phyloP scores from a whole-genome alignment of 30 jellyfish, hydroid and myxozoan genomes.

The Nemopilema nomurai region DNA sequence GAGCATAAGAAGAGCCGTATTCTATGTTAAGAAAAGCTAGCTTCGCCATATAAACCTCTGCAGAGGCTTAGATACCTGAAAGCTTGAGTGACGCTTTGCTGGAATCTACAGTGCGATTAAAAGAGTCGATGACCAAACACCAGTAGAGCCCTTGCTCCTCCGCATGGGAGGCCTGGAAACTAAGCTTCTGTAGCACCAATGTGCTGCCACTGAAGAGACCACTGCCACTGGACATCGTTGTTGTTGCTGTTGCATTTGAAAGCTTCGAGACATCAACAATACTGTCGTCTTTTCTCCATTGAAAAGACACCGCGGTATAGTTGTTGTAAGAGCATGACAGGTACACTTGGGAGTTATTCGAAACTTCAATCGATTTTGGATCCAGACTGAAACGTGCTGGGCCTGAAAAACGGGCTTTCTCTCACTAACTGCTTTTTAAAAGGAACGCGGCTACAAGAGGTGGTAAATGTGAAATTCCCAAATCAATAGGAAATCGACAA shows the following conservation, averaged over 20 bases:
- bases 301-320: slow-evolving; percentile 35
- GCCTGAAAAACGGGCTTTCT: slow-evolving; percentile 24
- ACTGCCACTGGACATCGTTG: not conserved
- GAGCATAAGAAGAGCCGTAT: no score
- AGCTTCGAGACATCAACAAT: slow-evolving; percentile 5
- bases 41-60: not conserved
- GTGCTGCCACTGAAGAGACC: slow-evolving; percentile 32
- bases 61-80: slow-evolving; percentile 39
- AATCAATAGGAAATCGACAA: no score
- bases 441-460: no score
- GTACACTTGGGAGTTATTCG: not conserved
- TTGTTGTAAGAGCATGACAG: slow-evolving; percentile 40
- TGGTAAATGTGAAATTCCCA: no score
- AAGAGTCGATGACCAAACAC: slow-evolving; percentile 38
- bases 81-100: slow-evolving; percentile 23
- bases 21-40: no score
- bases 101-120: slow-evolving; percentile 28
- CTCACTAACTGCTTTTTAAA: no score
- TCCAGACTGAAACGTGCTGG: slow-evolving; percentile 41
- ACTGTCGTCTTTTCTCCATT: slow-evolving; percentile 32
- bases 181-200: not conserved
- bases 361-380: not conserved
- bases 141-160: slow-evolving; percentile 49
- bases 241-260: not conserved
- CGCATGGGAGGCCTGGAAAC: slow-evolving; percentile 7